Evolutionary conservation across 2,888 invertebrate species (phyloP).

Genomic region (Lepidocyrtoides sp.): DNA sequence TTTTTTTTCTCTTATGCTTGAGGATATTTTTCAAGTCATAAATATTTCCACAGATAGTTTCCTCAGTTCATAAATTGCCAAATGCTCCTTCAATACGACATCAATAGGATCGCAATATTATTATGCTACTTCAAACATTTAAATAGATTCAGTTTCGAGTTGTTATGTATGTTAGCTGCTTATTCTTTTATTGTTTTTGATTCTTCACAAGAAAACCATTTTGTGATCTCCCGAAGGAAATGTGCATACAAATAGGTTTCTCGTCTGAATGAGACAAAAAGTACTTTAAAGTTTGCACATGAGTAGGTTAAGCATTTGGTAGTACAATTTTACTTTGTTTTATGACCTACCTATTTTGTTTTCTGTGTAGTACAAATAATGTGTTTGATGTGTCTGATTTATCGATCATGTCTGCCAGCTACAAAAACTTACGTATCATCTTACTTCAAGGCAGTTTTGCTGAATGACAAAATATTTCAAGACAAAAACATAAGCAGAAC

Average conservation of each 20-base stretch:
- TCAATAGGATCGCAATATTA: background rate
- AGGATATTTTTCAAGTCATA: conserved; percentile 11
- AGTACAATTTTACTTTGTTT: conserved; percentile 47
- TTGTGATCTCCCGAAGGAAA: background rate
- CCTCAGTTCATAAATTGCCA: conserved; percentile 32
- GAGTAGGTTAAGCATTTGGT: background rate
- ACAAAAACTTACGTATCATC: conserved; percentile 22
- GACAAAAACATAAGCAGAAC: background rate
- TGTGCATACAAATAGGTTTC: too few species aligned
- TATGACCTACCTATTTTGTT: conserved; percentile 21
- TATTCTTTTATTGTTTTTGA: conserved; percentile 1
- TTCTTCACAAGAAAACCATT: background rate
- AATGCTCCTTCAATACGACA: background rate
- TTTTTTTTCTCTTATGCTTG: background rate
- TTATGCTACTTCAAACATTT: background rate
- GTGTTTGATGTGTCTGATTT: conserved; percentile 69
- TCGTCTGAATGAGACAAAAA: background rate
- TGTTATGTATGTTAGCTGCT: background rate
- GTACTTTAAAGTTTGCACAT: background rate
- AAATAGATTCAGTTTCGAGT: background rate
- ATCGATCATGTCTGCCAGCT: conserved; percentile 46
- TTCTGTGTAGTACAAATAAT: background rate
- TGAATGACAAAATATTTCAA: conserved; percentile 37
- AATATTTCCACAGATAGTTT: conserved; percentile 41
- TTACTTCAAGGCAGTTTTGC: conserved; percentile 10